A percentile compares a stretch with the other conserved stretches of the same genome.
Evolutionary conservation across 2,797 vertebrate species (phyloP).

Genomic region (Centropyge bicolor): DNA sequence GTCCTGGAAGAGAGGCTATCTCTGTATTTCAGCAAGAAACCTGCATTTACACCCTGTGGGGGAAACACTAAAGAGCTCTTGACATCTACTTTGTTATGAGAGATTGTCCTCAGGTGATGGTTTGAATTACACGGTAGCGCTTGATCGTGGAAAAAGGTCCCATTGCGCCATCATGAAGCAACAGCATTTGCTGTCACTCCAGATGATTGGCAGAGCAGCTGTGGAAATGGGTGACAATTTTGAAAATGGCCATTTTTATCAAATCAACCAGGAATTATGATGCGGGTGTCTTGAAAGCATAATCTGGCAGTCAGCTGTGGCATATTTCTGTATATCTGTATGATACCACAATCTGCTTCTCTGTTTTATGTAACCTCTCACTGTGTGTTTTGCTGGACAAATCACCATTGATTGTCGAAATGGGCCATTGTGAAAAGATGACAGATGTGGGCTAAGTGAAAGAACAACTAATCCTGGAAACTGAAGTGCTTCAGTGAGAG

Average conservation of each 20-base stretch:
- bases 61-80: slow-evolving; percentile 34
- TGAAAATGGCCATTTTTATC: background rate
- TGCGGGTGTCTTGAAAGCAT: background rate
- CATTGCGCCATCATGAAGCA: slow-evolving; percentile 16
- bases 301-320: background rate
- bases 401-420: slow-evolving; percentile 51
- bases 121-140: slow-evolving; percentile 44
- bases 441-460: slow-evolving; percentile 49
- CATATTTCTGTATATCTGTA: background rate
- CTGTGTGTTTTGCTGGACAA: slow-evolving; percentile 48
- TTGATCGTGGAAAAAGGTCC: slow-evolving; percentile 16
- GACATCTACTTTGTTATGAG: slow-evolving; percentile 23
- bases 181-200: slow-evolving; percentile 26
- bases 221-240: background rate
- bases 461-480: slow-evolving; percentile 36
- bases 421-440: slow-evolving; percentile 46
- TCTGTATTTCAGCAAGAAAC: slow-evolving; percentile 40
- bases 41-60: slow-evolving; percentile 5
- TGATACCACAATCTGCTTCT: slow-evolving; percentile 11
- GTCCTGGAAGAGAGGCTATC: slow-evolving; percentile 35
- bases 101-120: slow-evolving; percentile 45
- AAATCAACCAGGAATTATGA: slow-evolving; percentile 4
- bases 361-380: background rate
- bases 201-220: slow-evolving; percentile 28
- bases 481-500: slow-evolving; percentile 24